Evolutionary conservation across 2,888 invertebrate genomes (phyloP), one percentile per base, ranked within the genome.

Genomic region (Stenotaenia linearis): DNA sequence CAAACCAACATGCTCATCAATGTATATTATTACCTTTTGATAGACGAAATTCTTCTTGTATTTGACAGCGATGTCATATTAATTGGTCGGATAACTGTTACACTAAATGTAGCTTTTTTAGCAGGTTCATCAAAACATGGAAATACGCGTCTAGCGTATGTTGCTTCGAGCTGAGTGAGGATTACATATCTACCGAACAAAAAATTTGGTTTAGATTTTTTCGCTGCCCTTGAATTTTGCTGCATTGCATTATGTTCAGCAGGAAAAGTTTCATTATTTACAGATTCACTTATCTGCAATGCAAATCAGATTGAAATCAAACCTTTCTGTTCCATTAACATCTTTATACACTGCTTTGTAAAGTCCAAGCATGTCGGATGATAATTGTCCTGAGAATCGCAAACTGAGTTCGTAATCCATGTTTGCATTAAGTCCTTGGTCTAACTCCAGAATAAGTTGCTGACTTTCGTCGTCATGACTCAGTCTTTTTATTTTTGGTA

Each of bases 121-220:
- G 93, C 92, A 0, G 94, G 94, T 84, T 94, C 94, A 84, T 94
- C 94, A 82, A 94, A 91, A 84, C 94, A 94, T 0, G 94, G 94
- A 85, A 94, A 94, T 4, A 93, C 92, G 6, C 92, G 91, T 28
- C 93, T 89, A 0, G 93, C 93, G 83, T 92, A 92, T 0, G 93
- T 93, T 82, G 93, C 89, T 88, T 93, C 92, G 83, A 94, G 93
- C 81, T 93, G 92, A 0, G 95, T 95, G 0, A 94, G 92, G 0
- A 94, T 95, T 83, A 94, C 89, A 88, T 90, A 90, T 85, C 92
- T 91, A 84, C 81, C n/a, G n/a, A n/a, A n/a, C n/a, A n/a, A 32
- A 32, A 32, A 32, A 32, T 32, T 6, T 32, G 4, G 9, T 32
- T 32, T 32, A 6, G 4, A 32, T n/a, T n/a, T 32, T 32, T 18